Conservation (phyloP, 2,113 vertebrate genomes). For the Helogale parvula region DNA sequence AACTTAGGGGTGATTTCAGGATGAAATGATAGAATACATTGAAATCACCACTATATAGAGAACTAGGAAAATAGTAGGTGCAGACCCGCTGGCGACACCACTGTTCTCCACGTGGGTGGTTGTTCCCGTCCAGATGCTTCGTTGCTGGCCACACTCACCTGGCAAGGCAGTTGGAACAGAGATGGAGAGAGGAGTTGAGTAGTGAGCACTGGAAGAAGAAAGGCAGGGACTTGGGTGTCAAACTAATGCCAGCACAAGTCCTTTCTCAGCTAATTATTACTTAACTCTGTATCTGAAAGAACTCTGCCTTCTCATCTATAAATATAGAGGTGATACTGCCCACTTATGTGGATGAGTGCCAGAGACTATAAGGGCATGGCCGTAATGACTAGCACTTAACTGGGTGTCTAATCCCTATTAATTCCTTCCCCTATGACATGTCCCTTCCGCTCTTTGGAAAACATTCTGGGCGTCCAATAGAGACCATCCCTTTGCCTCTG, state of each 20-base stretch:
- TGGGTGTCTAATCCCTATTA: too few species aligned
- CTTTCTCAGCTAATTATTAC: conserved; percentile 2
- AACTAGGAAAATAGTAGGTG: not conserved
- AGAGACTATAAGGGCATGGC: not conserved
- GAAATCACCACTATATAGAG: not conserved
- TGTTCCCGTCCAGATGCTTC: not conserved
- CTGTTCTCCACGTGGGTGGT: not conserved
- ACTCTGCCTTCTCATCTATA: not conserved
- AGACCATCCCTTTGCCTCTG: not conserved
- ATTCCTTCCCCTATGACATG: not conserved
- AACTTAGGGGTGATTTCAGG: not conserved
- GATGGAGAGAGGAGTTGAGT: not conserved
- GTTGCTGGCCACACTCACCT: not conserved
- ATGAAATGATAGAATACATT: not conserved
- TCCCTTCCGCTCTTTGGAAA: not conserved
- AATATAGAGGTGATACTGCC: not conserved
- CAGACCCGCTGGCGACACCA: not conserved
- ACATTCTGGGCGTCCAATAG: not conserved
- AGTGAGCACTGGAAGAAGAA: too few species aligned
- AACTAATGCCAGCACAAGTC: not conserved
- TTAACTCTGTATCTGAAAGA: conserved; percentile 1
- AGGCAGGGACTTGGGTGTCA: not conserved
- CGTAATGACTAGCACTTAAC: not conserved
- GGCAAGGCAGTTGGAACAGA: not conserved
- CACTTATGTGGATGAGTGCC: not conserved